Percentiles rank a stretch among this genome's conserved stretches.
These are phyloP conservation scores for Bombus pyrosoma DNA, from an alignment of 1,140 invertebrate species.

Conservation along the genomic window DNA sequence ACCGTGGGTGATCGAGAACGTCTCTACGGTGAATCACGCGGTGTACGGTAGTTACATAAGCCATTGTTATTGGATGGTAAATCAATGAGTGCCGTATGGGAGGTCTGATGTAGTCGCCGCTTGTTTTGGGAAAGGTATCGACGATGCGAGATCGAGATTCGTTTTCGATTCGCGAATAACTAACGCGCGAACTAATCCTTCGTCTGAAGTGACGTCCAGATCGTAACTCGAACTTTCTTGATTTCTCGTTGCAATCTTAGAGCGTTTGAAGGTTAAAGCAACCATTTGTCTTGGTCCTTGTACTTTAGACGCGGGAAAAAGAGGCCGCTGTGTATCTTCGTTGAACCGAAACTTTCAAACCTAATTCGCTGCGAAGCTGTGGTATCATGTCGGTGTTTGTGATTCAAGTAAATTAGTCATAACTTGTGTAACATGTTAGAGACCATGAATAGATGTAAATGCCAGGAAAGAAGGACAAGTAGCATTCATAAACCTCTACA, in stretches of 20 bases:
- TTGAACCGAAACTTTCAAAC: not conserved
- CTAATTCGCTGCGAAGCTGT: not conserved
- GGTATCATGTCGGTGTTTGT: no score
- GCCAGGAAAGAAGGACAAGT: no score
- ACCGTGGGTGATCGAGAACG: conserved; percentile 38
- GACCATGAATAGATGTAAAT: no score
- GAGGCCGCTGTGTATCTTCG: not conserved
- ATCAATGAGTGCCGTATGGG: conserved; percentile 29
- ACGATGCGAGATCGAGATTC: not conserved
- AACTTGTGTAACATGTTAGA: no score
- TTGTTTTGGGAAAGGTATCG: not conserved
- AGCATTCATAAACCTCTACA: not conserved
- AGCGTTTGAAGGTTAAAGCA: no score
- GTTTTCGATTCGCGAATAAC: not conserved
- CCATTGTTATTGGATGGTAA: conserved; percentile 41
- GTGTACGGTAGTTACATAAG: conserved; percentile 46
- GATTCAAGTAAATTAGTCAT: no score
- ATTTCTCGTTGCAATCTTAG: no score
- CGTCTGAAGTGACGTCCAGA: no score
- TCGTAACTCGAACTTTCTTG: no score
- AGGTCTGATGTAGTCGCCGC: conserved; percentile 5
- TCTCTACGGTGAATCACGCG: conserved; percentile 46
- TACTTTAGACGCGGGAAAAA: not conserved
- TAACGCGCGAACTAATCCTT: no score
- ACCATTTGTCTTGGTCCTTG: no score